phyloP scores from a whole-genome alignment of 2,797 vertebrate species.

The Paramormyrops hopkinsi region DNA sequence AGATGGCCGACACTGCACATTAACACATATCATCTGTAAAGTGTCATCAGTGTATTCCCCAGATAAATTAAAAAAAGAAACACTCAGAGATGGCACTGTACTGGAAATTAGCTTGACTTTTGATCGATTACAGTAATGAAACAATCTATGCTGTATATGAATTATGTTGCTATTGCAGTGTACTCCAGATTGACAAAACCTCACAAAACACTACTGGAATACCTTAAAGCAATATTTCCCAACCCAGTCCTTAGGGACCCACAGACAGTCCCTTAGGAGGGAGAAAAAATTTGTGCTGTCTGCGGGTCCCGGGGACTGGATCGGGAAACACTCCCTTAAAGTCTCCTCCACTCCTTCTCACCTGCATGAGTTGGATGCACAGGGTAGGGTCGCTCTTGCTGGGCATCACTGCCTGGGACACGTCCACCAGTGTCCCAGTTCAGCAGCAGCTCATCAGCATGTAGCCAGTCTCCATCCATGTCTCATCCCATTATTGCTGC shows the following conservation, averaged over 20 bases:
- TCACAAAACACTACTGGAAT: background rate
- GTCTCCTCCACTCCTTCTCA: background rate
- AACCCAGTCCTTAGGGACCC: background rate
- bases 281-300: background rate
- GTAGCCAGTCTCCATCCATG: background rate
- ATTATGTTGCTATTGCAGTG: background rate
- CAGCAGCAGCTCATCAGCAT: background rate
- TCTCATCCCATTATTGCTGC: background rate
- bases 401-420: background rate
- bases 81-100: background rate
- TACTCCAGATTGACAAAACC: background rate
- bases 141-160: slow-evolving; percentile 1
- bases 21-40: background rate
- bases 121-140: background rate
- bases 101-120: background rate
- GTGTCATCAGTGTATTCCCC: background rate
- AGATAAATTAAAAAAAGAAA: background rate
- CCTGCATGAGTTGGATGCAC: background rate
- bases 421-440: background rate
- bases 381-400: background rate
- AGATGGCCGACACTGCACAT: background rate
- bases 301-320: background rate
- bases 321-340: background rate
- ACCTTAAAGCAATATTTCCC: background rate
- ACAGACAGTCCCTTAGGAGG: background rate